Evolutionary conservation across 2,888 invertebrate genomes (phyloP).

Genomic region (Dolichopus griseipennis): DNA sequence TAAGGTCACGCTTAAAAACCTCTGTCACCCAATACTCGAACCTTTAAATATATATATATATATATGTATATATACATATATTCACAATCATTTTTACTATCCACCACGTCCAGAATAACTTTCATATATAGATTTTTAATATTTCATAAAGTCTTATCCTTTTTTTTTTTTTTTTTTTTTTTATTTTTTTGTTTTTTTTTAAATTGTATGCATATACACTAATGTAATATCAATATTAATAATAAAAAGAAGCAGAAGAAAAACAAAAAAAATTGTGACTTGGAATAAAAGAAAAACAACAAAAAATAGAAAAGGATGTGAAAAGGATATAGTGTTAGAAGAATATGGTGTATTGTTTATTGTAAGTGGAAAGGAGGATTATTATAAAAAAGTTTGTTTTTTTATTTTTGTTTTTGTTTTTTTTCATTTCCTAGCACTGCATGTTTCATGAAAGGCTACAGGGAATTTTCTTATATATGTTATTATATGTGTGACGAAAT

Average conservation of each 20-base stretch:
- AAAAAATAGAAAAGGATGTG: neutral
- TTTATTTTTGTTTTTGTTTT: neutral
- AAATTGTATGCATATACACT: neutral
- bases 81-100: too few relatives aligned
- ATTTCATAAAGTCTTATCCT: neutral
- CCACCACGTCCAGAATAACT: slow-evolving; percentile 1
- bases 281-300: too few relatives aligned
- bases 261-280: neutral
- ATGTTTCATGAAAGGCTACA: neutral
- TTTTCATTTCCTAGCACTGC: too few relatives aligned
- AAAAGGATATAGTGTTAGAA: neutral
- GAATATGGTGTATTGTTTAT: neutral
- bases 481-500: too few relatives aligned
- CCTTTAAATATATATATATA: too few relatives aligned
- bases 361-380: neutral
- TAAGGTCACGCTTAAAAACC: slow-evolving; percentile 2
- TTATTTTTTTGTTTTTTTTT: neutral
- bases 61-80: too few relatives aligned
- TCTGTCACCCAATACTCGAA: neutral
- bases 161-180: neutral
- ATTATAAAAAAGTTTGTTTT: too few relatives aligned
- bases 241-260: neutral
- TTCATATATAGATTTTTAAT: neutral
- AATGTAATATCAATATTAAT: neutral
- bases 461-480: neutral